Base-by-base conservation (phyloP, 2,888 invertebrate genomes). In the Sycophila texana region DNA sequence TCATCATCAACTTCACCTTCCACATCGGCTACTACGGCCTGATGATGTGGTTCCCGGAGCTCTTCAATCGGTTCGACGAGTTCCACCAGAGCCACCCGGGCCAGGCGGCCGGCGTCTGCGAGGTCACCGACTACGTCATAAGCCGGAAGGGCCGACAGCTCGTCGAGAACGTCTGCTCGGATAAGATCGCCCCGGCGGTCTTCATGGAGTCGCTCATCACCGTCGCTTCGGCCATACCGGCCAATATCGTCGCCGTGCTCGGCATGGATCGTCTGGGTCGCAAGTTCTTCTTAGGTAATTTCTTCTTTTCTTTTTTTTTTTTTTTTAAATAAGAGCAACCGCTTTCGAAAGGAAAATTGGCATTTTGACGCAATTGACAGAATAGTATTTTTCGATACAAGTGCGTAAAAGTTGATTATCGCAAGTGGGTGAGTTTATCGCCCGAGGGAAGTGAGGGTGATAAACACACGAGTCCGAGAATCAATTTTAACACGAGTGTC, bases 31-130 rank as follows among this genome's bases (percentile, higher is more conserved):
- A 97, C 91, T 98, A 98, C 90, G 98, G 98, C 60, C 92, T 98
- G 74, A 97, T 97, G 96, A 97, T 98, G 96, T 98, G 98, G 98
- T 97, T 98, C 91, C 98, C 98, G 0, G 97, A 98, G 91, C 93
- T 98, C 88, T 98, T 98, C 91, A 96, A 96, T 89, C 95, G 97
- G 67, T 96, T 96, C 90, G 96, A 96, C 91, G 95, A 96, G 89
- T 97, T 93, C 91, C 93, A 94, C 71, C 92, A 93, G 73, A 91
- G 92, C 51, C 94, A 95, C 90, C 94, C 95, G 71, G 88, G 87
- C 55, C 84, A 88, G 66, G 84, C 86, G 53, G 93, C 91, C 7
- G 88, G 89, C n/a, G 95, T 96, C 76, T 96, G 96, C 87, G 91
- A 94, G 81, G 96, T 96, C 78, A 96, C 96, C 16, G 91, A 94